A percentile compares a stretch with the other conserved stretches of the same genome.
Evolutionary conservation across 2,888 invertebrate genomes (phyloP).

Genomic region (Cataglyphis cursor): DNA sequence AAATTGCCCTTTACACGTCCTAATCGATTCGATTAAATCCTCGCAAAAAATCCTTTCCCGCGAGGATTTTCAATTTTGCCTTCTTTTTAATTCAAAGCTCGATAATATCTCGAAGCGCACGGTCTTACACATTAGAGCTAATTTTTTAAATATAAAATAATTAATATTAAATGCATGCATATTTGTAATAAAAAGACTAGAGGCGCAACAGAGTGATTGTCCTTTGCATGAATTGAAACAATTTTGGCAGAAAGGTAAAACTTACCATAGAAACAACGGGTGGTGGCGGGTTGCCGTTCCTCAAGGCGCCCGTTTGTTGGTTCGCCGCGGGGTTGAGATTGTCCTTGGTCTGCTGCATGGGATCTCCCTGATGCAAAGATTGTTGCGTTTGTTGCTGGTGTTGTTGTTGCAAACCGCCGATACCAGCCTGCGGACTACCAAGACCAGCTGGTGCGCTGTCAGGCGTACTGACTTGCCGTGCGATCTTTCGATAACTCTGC

Average conservation of each 20-base stretch:
- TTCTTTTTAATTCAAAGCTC: not conserved
- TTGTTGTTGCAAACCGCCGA: conserved; percentile 83
- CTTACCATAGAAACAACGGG: conserved; percentile 86
- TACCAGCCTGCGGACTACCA: conserved; percentile 85
- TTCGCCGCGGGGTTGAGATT: conserved; percentile 84
- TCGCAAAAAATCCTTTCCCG: not conserved
- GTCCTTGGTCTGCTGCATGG: conserved; percentile 86
- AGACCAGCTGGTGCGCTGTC: conserved; percentile 85
- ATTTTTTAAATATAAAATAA: not conserved
- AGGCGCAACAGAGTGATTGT: too few relatives aligned
- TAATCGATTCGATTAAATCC: not conserved
- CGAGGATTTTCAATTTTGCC: not conserved
- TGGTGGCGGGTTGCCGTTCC: conserved; percentile 85
- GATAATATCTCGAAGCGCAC: not conserved
- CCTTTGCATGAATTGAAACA: not conserved
- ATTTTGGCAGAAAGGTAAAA: conserved; percentile 26
- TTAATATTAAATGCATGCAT: not conserved
- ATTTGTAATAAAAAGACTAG: not conserved
- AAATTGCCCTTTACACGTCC: not conserved
- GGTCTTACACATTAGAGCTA: not conserved
- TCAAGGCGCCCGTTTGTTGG: conserved; percentile 84
- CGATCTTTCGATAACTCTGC: conserved; percentile 86
- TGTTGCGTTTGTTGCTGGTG: conserved; percentile 82
- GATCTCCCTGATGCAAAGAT: conserved; percentile 82
- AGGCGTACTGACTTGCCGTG: conserved; percentile 85